Evolutionary conservation across 2,113 vertebrate species (phyloP), one percentile per base, ranked within the genome.

Genomic region (Brachyistius frenatus): DNA sequence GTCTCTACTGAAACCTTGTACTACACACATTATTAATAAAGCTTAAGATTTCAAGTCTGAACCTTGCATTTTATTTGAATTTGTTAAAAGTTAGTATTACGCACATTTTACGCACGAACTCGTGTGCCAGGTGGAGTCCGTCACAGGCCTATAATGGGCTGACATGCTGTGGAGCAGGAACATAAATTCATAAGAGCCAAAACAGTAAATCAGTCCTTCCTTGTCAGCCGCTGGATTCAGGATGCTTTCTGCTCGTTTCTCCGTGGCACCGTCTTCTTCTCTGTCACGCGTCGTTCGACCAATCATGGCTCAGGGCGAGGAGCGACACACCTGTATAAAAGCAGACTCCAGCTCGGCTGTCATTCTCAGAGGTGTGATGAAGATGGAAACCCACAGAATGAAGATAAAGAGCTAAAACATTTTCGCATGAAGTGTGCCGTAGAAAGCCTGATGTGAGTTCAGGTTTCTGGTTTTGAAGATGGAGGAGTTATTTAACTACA

Each of bases 401-500:
- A 4, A 30, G 37, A 52, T 30, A 0, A 4, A 46, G 23, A 9
- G 46, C n/a, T 4, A 4, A 13, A 7, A 39, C 4, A 4, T 3
- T 64, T 53, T n/a, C 5, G 0, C 15, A 55, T 62, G 61, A 39
- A 32, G 35, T 16, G 66, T 83, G 68, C 30, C 70, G 76, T 49
- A 76, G 23, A 63, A 10, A 0, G 41, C 47, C 30, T 13, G 53
- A 16, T 52, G 53, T 32, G 39, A 50, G 46, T 7, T 4, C 39
- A 7, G 41, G 50, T 75, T 55, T n/a, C 9, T 66, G 16, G 54
- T 79, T 33, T 72, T 72, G 35, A 84, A 62, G 44, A 95, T 95
- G 94, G 94, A 88, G n/a, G 90, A 92, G 2, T 6, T 81, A 6
- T 47, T 90, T 2, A 95, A 95, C 89, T 70, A 81, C 39, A 96